phyloP scores from a whole-genome alignment of 1,140 invertebrate genomes.

The Cecropterus lyciades region DNA sequence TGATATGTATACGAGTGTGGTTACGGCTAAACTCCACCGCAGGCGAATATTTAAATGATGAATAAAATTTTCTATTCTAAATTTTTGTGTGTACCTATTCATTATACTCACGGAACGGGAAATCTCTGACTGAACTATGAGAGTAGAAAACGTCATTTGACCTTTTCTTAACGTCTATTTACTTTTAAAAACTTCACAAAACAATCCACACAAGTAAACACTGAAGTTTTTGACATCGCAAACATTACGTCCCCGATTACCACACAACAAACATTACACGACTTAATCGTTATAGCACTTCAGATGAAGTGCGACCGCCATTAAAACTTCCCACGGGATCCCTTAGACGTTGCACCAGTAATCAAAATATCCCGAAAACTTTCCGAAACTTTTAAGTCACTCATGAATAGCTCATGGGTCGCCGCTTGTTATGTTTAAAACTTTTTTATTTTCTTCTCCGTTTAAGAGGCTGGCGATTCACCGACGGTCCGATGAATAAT shows the following conservation, averaged over 20 bases:
- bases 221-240: neutral
- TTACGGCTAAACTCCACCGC: no score
- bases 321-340: slow-evolving; percentile 21
- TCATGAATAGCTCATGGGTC: slow-evolving; percentile 69
- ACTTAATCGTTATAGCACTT: slow-evolving; percentile 20
- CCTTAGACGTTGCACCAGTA: slow-evolving; percentile 41
- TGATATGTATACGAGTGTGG: no score
- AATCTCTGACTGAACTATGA: no score
- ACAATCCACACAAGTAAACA: no score
- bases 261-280: slow-evolving; percentile 20
- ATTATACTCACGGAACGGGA: no score
- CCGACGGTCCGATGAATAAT: slow-evolving; percentile 77
- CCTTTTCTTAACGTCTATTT: no score
- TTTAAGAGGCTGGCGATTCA: slow-evolving; percentile 77
- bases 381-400: slow-evolving; percentile 50
- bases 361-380: slow-evolving; percentile 58
- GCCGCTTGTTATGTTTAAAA: slow-evolving; percentile 71
- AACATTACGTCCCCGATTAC: slow-evolving; percentile 5
- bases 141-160: no score
- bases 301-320: slow-evolving; percentile 13
- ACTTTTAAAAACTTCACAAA: no score
- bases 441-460: slow-evolving; percentile 72
- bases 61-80: no score
- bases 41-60: no score
- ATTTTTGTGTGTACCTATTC: no score